Evolutionary conservation across 2,888 invertebrate genomes (phyloP), one percentile per base, ranked within the genome.

Genomic region (Bhutanitis thaidina): DNA sequence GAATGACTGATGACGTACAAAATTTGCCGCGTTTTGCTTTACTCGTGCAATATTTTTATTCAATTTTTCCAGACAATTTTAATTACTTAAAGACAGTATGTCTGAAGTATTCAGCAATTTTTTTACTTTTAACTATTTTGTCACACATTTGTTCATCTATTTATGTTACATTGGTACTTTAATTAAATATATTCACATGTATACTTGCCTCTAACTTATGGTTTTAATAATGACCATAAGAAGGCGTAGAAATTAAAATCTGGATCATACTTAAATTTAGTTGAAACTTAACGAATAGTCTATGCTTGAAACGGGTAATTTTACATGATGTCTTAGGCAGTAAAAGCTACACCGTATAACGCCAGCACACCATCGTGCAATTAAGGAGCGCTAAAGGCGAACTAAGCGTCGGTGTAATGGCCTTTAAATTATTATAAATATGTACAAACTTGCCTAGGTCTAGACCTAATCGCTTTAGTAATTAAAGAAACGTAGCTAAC

Each of bases 361-460:
- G 58, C 54, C 52, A 58, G 63, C 56, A 60, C 60, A 63, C 59
- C 62, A 57, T 65, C 52, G 59, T 61, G 65, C 68, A 77, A 72
- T 65, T 65, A 65, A 53, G 56, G 52, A 58, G 49, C 41, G 54
- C 59, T 60, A 44, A 55, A 57, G 64, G 61, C 57, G 52, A 53
- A 56, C 56, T 50, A 56, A 59, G 53, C 52, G 50, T 35, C 49
- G 32, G 52, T 49, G 58, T 62, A 60, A 67, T 63, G 60, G 58
- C 25, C 53, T 61, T 64, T 61, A 62, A 67, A 67, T 67, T 65
- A 63, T 66, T 65, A 71, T 70, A 62, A 71, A 71, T 71, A 68
- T 61, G 64, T 61, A 61, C 60, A 58, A 66, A 71, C 60, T 59
- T 58, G 58, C 49, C 53, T 40, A 53, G 54, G 55, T 53, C 59